Evolutionary conservation across 2,113 vertebrate genomes (phyloP).

Genomic region (Bothrops jararaca): DNA sequence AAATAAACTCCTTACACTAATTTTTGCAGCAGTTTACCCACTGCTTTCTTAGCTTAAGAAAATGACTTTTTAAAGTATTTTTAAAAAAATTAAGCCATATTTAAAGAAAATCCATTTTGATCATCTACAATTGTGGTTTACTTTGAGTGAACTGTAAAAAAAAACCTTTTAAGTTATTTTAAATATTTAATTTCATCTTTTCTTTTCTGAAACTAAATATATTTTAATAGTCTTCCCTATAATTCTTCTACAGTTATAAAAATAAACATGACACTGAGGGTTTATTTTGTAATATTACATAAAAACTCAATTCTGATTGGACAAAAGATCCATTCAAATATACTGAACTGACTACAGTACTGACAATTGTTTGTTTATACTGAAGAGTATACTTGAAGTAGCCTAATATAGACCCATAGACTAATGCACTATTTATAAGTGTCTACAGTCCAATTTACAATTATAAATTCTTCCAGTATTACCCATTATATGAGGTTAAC

Average conservation of each 20-base stretch:
- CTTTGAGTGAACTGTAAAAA: neutral
- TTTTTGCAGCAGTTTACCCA: neutral
- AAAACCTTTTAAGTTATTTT: neutral
- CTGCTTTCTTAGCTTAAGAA: conserved; percentile 27
- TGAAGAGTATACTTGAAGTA: conserved; percentile 1
- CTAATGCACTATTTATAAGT: neutral
- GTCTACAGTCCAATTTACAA: neutral
- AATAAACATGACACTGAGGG: conserved; percentile 32
- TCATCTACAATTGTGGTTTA: neutral
- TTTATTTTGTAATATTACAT: neutral
- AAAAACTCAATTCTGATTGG: conserved; percentile 25
- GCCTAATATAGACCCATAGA: conserved; percentile 15
- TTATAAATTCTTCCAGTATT: conserved; percentile 15
- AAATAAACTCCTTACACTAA: conserved; percentile 43
- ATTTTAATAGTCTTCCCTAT: neutral
- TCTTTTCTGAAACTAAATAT: neutral
- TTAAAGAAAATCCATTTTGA: conserved; percentile 11
- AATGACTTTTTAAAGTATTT: conserved; percentile 17
- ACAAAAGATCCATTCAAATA: conserved; percentile 18
- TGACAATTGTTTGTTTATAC: conserved; percentile 1
- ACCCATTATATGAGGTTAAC: conserved; percentile 10
- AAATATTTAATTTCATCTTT: neutral
- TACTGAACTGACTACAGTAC: conserved; percentile 18
- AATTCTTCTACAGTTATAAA: neutral
- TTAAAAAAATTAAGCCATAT: neutral